Percentiles rank a stretch among this genome's conserved stretches.
These are phyloP conservation scores for Cancer borealis DNA, from an alignment of 2,888 invertebrate species.

Conservation along the genomic window DNA sequence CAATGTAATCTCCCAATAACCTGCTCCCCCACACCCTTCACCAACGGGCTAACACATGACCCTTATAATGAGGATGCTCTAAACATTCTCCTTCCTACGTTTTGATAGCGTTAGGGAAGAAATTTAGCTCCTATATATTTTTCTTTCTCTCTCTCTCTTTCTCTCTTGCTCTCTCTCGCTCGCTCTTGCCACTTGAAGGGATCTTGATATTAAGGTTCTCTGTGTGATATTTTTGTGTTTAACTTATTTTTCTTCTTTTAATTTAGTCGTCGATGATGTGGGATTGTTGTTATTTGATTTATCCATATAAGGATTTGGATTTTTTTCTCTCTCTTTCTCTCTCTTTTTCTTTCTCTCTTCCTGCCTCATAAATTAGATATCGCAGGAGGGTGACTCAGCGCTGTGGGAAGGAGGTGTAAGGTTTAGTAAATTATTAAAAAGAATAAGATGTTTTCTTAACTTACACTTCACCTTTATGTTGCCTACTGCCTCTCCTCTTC, in stretches of 20 bases:
- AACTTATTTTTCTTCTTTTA: not conserved
- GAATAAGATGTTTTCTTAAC: not conserved
- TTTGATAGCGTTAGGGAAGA: no score
- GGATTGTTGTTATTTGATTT: not conserved
- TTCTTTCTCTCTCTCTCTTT: no score
- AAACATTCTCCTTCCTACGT: not conserved
- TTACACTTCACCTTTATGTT: not conserved
- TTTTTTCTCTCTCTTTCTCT: conserved; percentile 49
- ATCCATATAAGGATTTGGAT: not conserved
- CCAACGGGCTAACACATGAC: not conserved
- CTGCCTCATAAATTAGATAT: no score
- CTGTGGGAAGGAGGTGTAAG: not conserved
- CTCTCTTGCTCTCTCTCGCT: no score
- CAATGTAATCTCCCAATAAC: not conserved
- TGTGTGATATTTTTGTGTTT: not conserved
- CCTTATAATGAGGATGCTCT: not conserved
- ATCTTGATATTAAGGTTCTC: not conserved
- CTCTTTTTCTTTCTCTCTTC: not conserved
- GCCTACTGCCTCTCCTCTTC: not conserved
- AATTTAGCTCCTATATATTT: no score
- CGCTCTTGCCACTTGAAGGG: no score
- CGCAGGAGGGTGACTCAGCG: no score
- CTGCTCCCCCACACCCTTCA: not conserved
- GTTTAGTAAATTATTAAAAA: not conserved
- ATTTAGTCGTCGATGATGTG: not conserved